Conservation (phyloP, 2,888 invertebrate species). For the Oithona nana region DNA sequence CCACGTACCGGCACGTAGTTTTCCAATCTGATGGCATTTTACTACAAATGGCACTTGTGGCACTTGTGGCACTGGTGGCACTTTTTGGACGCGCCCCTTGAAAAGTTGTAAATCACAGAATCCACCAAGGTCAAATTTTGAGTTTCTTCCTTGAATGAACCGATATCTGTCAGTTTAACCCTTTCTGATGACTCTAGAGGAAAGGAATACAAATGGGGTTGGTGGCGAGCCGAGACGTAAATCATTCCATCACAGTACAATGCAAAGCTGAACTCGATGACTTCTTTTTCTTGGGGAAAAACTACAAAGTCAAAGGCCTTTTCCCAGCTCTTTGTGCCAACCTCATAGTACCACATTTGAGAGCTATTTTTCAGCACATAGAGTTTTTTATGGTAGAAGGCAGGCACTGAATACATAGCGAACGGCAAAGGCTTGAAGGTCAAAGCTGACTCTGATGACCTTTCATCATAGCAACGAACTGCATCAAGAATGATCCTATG, state of each 20-base stretch:
- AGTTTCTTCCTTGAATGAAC: constrained; percentile 2
- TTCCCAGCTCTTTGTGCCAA: neutral
- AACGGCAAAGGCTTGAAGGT: neutral
- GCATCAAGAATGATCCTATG: neutral
- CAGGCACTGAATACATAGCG: neutral
- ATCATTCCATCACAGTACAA: too few relatives aligned
- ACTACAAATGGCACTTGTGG: too few relatives aligned
- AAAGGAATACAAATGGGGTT: too few relatives aligned
- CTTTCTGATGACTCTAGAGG: too few relatives aligned
- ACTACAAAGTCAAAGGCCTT: neutral
- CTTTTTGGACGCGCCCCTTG: too few relatives aligned
- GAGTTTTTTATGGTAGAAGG: neutral
- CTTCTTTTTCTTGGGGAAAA: neutral
- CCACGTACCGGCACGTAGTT: too few relatives aligned
- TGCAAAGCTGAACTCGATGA: too few relatives aligned
- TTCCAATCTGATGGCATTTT: too few relatives aligned
- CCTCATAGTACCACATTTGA: neutral
- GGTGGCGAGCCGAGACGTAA: too few relatives aligned
- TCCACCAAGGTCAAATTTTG: constrained; percentile 4
- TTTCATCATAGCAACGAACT: neutral
- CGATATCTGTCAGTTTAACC: too few relatives aligned
- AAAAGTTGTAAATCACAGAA: neutral
- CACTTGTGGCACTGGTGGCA: too few relatives aligned
- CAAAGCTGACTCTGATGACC: neutral
- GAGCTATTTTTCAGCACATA: constrained; percentile 1